Percentiles rank a stretch among this genome's conserved stretches.
Conservation (phyloP, 2,113 vertebrate genomes). For the Girardinichthys multiradiatus region DNA sequence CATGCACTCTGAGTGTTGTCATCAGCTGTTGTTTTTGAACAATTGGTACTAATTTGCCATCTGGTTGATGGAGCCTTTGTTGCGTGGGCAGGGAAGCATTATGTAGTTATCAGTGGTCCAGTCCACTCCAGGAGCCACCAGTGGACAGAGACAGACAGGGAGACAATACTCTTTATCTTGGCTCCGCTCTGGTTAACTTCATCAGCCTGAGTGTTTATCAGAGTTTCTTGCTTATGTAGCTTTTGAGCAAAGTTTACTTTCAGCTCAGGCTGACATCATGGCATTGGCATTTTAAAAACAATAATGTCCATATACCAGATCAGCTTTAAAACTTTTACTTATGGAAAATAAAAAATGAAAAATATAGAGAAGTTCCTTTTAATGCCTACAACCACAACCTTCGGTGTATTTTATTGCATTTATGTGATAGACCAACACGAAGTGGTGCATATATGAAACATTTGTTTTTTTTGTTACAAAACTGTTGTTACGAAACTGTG, state of each 20-base stretch:
- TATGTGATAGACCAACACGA: neutral
- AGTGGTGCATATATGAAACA: too few species aligned
- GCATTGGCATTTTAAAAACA: neutral
- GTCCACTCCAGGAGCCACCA: constrained; percentile 71
- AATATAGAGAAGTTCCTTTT: neutral
- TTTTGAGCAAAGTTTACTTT: constrained; percentile 17
- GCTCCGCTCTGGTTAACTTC: constrained; percentile 61
- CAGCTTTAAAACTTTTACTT: neutral
- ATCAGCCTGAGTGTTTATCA: constrained; percentile 41
- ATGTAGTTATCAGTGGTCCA: constrained; percentile 72
- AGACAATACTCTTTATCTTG: constrained; percentile 68
- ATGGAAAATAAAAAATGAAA: neutral
- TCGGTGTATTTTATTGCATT: neutral
- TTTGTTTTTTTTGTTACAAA: too few species aligned
- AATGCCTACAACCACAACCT: neutral
- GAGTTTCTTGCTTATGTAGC: constrained; percentile 21
- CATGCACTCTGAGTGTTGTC: constrained; percentile 61
- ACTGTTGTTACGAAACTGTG: too few species aligned
- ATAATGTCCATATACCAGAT: constrained; percentile 2
- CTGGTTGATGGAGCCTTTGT: constrained; percentile 76
- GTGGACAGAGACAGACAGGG: constrained; percentile 63
- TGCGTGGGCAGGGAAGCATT: constrained; percentile 66
- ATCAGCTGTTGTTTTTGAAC: constrained; percentile 79
- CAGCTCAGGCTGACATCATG: neutral
- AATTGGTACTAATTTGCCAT: constrained; percentile 83